Evolutionary conservation across 2,888 invertebrate genomes (phyloP), one percentile per base, ranked within the genome.

Genomic region (Cybosia mesomella): DNA sequence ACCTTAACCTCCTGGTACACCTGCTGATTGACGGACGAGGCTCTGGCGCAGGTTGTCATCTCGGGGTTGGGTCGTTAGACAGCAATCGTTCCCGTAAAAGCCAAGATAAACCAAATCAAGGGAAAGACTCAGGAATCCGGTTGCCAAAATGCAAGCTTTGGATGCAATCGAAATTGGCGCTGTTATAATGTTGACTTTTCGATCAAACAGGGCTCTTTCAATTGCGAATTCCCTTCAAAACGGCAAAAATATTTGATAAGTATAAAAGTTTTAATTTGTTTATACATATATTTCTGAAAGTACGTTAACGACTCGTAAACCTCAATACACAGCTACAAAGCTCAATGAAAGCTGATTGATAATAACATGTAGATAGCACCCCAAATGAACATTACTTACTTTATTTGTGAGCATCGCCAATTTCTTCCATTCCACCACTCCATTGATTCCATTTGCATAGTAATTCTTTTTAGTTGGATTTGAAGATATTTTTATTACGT

Each of bases 321-420:
- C 34, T 28, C 32, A 9, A 54, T 54, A 63, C 54, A 34, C 18
- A 54, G 34, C 22, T 34, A 58, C 58, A 58, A 58, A 58, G 32
- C 54, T 85, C 83, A 88, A 89, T 87, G 73, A 64, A 72, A 67
- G 68, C 77, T 88, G 87, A 89, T 89, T 89, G 77, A 77, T 88
- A 88, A 89, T 89, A 70, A 49, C 83, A 88, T 89, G 85, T 75
- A 87, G 85, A 89, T 88, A 82, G 68, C 72, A 70, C 34, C 54
- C 34, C n/a, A 67, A 67, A 63, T 68, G 67, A 60, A 66, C 28
- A 54, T 63, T 59, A 70, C 59, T 63, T 59, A 70, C 59, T 64
- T 54, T 55, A 72, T 77, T 68, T 68, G 57, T 57, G 22, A 39
- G 53, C 66, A 67, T 68, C 3, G 21, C 22, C 28, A 39, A 58